Base-by-base conservation (phyloP, 2,113 vertebrate genomes). In the Rostratula benghalensis region DNA sequence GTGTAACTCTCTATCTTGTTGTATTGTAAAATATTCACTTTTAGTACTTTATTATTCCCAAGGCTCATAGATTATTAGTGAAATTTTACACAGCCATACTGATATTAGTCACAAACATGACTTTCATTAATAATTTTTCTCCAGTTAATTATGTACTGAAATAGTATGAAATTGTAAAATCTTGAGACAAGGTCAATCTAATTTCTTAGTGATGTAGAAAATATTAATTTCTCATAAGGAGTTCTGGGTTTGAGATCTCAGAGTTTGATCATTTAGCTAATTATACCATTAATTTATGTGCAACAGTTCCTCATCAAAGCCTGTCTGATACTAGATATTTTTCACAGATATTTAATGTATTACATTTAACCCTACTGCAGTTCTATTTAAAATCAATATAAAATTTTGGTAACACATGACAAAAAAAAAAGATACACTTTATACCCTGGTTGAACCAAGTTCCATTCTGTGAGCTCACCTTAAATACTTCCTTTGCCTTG, bases 151-250 rank as follows among this genome's bases (percentile, higher is more conserved):
- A 77, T 46, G 50, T 54, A 59, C 65, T 93, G 79, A 95, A 76
- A 77, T 51, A 59, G 41, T 50, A 25, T 79, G 89, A 96, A 94
- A 89, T 69, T 85, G 76, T 74, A 79, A 67, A 94, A 83, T 35
- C 57, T 77, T 69, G 53, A 82, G 89, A 97, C 77, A 75, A 95
- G 88, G 89, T 93, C 90, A 75, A 27, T 95, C 75, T 94, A 75
- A 74, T 97, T 97, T 87, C 70, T 89, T 93, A 89, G 85, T 80
- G 63, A 65, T 79, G n/a, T 73, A 93, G 71, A 87, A 95, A 93
- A 80, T 53, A 91, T 60, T 59, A 0, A 67, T 76, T 95, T 94
- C 64, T 81, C 61, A 90, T 64, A 69, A 79, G 41, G 41, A 84
- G 41, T 78, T 73, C 35, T 65, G 22, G n/a, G 33, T 70, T 41